phyloP scores from a whole-genome alignment of 2,888 invertebrate genomes.

The Acronicta psi region DNA sequence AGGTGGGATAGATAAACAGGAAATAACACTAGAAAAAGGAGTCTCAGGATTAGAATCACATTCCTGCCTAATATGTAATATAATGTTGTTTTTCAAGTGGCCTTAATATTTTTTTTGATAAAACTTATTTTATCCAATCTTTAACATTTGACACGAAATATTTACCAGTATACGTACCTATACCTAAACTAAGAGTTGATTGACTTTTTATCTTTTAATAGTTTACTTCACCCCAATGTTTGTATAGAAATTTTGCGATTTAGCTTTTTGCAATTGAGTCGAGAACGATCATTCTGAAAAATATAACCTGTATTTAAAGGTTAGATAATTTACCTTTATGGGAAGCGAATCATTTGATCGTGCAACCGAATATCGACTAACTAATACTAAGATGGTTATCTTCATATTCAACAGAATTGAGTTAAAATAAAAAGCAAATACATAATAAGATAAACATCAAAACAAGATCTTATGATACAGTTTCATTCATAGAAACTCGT shows the following conservation, averaged over 20 bases:
- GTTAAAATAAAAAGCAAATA: neutral
- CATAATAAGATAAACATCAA: neutral
- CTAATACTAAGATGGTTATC: too few relatives aligned
- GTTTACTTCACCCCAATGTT: slow-evolving; percentile 2
- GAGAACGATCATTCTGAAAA: too few relatives aligned
- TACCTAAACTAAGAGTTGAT: slow-evolving; percentile 11
- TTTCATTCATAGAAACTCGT: slow-evolving; percentile 54
- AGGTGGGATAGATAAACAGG: too few relatives aligned
- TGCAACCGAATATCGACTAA: neutral
- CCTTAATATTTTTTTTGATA: too few relatives aligned
- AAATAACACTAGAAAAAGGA: too few relatives aligned
- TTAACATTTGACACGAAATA: neutral
- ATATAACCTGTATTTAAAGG: too few relatives aligned
- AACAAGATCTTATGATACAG: slow-evolving; percentile 19
- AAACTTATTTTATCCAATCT: neutral
- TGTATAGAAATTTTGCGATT: too few relatives aligned
- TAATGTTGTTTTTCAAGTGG: too few relatives aligned
- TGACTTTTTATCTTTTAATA: slow-evolving; percentile 2
- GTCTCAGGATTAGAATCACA: too few relatives aligned
- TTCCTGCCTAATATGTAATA: too few relatives aligned
- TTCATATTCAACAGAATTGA: neutral
- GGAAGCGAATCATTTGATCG: neutral
- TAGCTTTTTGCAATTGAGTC: neutral
- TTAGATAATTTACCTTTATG: too few relatives aligned
- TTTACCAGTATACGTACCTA: neutral